phyloP scores from a whole-genome alignment of 2,888 invertebrate species.

The Drosophila incognita region DNA sequence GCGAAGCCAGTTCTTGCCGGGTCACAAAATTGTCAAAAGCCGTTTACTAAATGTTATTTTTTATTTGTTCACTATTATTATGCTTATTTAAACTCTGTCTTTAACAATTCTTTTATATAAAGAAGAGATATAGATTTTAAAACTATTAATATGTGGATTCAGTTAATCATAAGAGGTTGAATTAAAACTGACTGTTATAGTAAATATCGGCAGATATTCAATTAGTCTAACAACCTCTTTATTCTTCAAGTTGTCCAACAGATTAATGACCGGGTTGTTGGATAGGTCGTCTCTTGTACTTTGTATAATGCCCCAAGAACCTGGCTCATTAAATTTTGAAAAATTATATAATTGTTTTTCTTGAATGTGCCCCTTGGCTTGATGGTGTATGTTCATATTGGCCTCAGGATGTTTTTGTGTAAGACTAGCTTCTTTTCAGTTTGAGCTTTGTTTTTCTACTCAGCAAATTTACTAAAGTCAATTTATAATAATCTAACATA shows the following conservation, averaged over 20 bases:
- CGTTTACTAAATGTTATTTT: neutral
- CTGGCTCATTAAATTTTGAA: neutral
- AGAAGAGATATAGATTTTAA: no score
- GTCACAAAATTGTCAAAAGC: constrained; percentile 41
- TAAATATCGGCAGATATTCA: neutral
- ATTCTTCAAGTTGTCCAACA: neutral
- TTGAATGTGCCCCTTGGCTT: neutral
- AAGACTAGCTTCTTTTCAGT: neutral
- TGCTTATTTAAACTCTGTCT: no score
- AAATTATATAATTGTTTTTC: neutral
- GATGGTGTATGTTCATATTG: neutral
- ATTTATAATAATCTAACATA: neutral
- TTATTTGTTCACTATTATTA: neutral
- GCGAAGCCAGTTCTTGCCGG: constrained; percentile 17
- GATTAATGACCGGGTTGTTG: neutral
- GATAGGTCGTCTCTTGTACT: neutral
- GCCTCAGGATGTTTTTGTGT: neutral
- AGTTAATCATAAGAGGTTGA: neutral
- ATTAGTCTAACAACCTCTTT: neutral
- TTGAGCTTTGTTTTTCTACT: neutral
- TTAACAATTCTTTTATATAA: no score
- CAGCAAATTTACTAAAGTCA: neutral
- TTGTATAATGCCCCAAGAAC: neutral
- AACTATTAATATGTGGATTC: no score
- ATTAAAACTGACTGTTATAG: neutral